Conservation (phyloP, 2,888 invertebrate species). For the Xestia rhomboidea region DNA sequence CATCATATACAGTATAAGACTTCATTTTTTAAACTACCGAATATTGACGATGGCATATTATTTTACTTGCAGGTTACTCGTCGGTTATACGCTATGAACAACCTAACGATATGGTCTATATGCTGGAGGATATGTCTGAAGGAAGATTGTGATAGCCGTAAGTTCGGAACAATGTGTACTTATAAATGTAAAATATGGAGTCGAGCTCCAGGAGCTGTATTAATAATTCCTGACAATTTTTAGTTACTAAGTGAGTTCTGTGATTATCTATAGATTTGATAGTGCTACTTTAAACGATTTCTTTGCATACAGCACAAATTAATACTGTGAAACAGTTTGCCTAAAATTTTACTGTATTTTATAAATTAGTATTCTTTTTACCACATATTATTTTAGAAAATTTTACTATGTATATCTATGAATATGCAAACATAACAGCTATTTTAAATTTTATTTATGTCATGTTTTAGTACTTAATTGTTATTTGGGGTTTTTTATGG, state of each 20-base stretch:
- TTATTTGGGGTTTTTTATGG: constrained; percentile 10
- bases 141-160: constrained; percentile 71
- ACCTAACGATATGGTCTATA: constrained; percentile 92
- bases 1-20: neutral
- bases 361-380: constrained; percentile 11
- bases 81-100: constrained; percentile 91
- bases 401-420: neutral
- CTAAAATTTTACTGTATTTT: constrained; percentile 19
- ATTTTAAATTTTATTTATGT: constrained; percentile 12
- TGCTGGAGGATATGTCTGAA: constrained; percentile 88
- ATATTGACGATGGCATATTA: constrained; percentile 21
- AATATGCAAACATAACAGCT: neutral
- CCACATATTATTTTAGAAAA: constrained; percentile 4
- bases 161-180: constrained; percentile 25
- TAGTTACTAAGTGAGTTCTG: constrained; percentile 55
- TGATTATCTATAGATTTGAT: constrained; percentile 58
- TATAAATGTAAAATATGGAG: constrained; percentile 9
- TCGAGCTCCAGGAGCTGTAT: constrained; percentile 43
- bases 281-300: constrained; percentile 36
- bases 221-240: constrained; percentile 40
- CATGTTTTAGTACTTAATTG: constrained; percentile 19
- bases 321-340: constrained; percentile 51
- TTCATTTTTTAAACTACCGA: neutral
- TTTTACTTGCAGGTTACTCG: constrained; percentile 79
- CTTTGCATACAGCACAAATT: constrained; percentile 27